Evolutionary conservation across 1,140 invertebrate genomes (phyloP), one percentile per base, ranked within the genome.

Genomic region (Drosophila busckii): DNA sequence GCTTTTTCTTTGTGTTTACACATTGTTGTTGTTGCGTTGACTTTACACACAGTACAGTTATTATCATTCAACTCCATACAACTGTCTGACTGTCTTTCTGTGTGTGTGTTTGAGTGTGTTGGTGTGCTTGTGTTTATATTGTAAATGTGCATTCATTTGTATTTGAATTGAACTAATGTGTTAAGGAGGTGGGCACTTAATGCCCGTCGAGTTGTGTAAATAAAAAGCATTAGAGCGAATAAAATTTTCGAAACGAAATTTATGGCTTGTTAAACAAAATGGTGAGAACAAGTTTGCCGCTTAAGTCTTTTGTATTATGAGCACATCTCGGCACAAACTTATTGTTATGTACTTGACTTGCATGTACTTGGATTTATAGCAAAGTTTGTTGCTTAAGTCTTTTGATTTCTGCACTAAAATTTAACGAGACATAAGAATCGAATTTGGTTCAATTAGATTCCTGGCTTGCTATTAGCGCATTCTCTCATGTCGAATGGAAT

Each of bases 91-190:
- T 23, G 49, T 25, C 31, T 37, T 9, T 76, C 53, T 59, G 29
- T 46, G 50, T 56, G 58, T 41, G 26, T 19, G 28, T 17, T 23
- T 25, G 23, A 22, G 17, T 19, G 29, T 40, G 15, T 28, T 5
- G 34, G 38, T 28, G 32, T 44, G 26, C 22, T 49, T 44, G 52
- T 32, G 67, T 45, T 61, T 75, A 52, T 56, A 67, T 71, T 80
- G 73, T 80, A 76, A 76, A 71, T 76, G 71, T 63, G 68, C 71
- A 80, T 78, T 66, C 63, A 78, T 80, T 80, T 80, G 71, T 53
- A 63, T 61, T 71, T 55, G 71, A 66, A 73, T 76, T 73, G 70
- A 53, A 60, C 70, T 75, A 80, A 78, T 80, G 73, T 68, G 59
- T 52, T 75, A 73, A 73, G 54, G 73, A 78, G 73, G 73, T 78